Evolutionary conservation across 2,888 invertebrate species (phyloP), one percentile per base, ranked within the genome.

Genomic region (Cordilura impudica): DNA sequence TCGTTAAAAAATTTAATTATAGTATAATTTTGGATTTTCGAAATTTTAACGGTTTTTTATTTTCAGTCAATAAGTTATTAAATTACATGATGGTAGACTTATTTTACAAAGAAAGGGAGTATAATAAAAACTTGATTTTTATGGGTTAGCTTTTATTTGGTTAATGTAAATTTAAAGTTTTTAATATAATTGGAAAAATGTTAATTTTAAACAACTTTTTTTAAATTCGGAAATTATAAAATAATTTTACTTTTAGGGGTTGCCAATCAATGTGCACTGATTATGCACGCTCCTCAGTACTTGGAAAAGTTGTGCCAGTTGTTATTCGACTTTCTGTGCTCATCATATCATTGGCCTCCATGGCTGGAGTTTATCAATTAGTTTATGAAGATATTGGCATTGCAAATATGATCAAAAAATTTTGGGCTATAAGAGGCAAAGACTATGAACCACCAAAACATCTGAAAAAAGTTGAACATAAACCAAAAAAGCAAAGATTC

Each of bases 241-340:
- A 39, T 61, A 5, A 23, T 56, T 39, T 14, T 12, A 39, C 5
- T 66, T 66, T 12, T 14, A 78, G 74, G 54, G 78, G 74, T 12
- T 71, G 74, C 7, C 65, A 74, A 47, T 78, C 78, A 8, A 58
- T 78, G 65, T 74, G 78, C 47, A 78, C 70, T 35, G 78, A 78
- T 66, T 78, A 78, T 49, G 58, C 74, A 8, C 78, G 78, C 16
- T 74, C 74, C 1, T 14, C 53, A 12, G 39, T 70, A 16, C 74
- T 78, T 2, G 78, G 78, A 1, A 78, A 78, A 71, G 1, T 56
- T 23, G 43, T 78, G 14, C 78, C 78, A 0, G 8, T 70, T 54
- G 8, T 71, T 5, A 54, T 12, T 1, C 51, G 74, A n/a, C 10
- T 65, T 23, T 21, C 26, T 2, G 49, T 66, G 49, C 23, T 74